These are phyloP conservation scores for Cotesia vestalis DNA, from an alignment of 1,140 invertebrate species.

Conservation along the genomic window DNA sequence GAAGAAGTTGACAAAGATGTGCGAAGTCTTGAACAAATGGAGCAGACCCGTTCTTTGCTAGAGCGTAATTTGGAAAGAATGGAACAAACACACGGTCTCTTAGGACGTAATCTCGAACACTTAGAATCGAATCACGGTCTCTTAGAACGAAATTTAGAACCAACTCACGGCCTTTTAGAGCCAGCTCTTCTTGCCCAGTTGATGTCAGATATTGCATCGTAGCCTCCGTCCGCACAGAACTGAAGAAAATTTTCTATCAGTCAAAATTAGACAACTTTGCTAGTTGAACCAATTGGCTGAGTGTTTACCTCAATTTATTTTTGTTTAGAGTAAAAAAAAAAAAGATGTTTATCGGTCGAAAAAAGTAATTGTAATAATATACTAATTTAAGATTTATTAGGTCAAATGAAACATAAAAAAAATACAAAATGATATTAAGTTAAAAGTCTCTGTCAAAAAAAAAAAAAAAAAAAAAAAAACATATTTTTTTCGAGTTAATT, in stretches of 20 bases:
- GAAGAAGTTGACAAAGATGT: constrained; percentile 83
- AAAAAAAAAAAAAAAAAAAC: not conserved
- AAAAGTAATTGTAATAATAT: not conserved
- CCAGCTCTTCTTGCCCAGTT: constrained; percentile 63
- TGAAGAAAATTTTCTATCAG: constrained; percentile 25
- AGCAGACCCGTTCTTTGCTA: constrained; percentile 70
- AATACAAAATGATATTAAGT: constrained; percentile 1
- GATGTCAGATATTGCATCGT: constrained; percentile 66
- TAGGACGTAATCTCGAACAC: too few species aligned
- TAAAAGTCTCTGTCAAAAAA: not conserved
- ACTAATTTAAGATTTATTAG: not conserved
- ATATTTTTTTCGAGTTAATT: not conserved
- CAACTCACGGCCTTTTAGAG: constrained; percentile 69
- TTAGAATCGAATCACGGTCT: too few species aligned
- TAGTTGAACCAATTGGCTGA: not conserved
- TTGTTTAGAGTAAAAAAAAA: not conserved
- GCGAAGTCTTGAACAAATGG: constrained; percentile 78
- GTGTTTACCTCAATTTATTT: not conserved
- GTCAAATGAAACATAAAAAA: not conserved
- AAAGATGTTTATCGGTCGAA: not conserved
- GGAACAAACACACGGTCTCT: too few species aligned
- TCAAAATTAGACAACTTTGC: not conserved
- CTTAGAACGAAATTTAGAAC: too few species aligned
- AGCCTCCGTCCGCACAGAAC: constrained; percentile 48
- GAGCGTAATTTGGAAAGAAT: constrained; percentile 48